A percentile compares a stretch with the other conserved stretches of the same genome.
phyloP scores from a whole-genome alignment of 2,888 invertebrate genomes.

The Parelbella ahira region DNA sequence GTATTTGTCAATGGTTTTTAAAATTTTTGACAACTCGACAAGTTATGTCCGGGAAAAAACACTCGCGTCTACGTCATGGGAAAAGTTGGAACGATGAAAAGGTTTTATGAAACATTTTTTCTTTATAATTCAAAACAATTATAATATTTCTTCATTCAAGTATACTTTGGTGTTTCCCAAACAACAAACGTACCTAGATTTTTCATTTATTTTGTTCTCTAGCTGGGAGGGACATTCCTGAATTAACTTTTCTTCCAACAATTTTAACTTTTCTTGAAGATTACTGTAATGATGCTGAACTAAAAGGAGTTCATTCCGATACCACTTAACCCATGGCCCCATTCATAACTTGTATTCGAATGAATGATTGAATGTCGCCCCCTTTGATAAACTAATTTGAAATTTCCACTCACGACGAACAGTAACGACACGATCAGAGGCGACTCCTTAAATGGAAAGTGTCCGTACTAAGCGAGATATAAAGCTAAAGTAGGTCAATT shows the following conservation, averaged over 20 bases:
- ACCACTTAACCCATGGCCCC: conserved; percentile 40
- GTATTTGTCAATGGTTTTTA: conserved; percentile 25
- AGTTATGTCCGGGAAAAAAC: conserved; percentile 45
- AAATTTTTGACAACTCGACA: conserved; percentile 27
- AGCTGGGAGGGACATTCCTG: conserved; percentile 21
- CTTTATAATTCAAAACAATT: too few relatives aligned
- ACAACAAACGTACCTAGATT: not conserved
- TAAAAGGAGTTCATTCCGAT: conserved; percentile 13
- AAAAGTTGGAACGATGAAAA: not conserved
- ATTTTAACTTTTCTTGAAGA: too few relatives aligned
- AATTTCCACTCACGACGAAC: conserved; percentile 37
- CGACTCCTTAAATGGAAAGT: conserved; percentile 65
- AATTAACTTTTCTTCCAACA: not conserved
- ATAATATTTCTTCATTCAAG: not conserved
- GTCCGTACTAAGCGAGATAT: conserved; percentile 76
- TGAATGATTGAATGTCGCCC: conserved; percentile 59
- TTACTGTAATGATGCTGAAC: conserved; percentile 8
- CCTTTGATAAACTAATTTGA: conserved; percentile 32
- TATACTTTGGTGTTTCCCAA: not conserved
- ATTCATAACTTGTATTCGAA: conserved; percentile 35
- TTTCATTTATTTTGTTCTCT: conserved; percentile 17
- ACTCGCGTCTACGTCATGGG: conserved; percentile 56
- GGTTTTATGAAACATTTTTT: not conserved
- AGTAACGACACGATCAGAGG: conserved; percentile 68
- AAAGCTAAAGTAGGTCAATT: conserved; percentile 56